Conservation (phyloP, 2,888 invertebrate species). For the Campoplex nolae region DNA sequence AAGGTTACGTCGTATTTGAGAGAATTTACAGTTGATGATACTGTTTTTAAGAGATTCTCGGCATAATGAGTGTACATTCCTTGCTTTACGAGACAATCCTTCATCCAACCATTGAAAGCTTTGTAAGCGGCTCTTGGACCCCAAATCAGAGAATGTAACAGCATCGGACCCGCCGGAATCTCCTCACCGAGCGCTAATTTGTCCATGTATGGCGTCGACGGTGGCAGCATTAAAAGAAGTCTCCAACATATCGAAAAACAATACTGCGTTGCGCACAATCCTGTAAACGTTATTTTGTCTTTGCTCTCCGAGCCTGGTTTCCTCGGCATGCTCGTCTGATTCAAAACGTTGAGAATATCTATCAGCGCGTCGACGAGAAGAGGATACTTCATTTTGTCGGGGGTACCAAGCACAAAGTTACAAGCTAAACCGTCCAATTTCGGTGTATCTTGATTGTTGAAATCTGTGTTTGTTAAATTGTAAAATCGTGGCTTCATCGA, state of each 20-base stretch:
- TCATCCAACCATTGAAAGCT: conserved; percentile 94
- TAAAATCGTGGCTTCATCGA: conserved; percentile 96
- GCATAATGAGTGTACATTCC: conserved; percentile 93
- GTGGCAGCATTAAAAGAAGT: conserved; percentile 93
- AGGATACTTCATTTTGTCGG: conserved; percentile 96
- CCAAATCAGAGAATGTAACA: conserved; percentile 95
- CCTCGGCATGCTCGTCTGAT: conserved; percentile 86
- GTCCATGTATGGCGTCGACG: conserved; percentile 95
- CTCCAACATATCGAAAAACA: conserved; percentile 95
- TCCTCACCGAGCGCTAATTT: conserved; percentile 89
- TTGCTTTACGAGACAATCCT: conserved; percentile 96
- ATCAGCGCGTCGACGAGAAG: conserved; percentile 94
- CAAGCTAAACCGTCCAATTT: conserved; percentile 97
- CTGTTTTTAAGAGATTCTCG: conserved; percentile 90
- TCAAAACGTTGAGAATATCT: conserved; percentile 92
- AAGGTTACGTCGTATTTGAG: conserved; percentile 87
- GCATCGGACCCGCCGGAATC: conserved; percentile 89
- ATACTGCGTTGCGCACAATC: conserved; percentile 94
- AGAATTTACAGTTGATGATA: conserved; percentile 89
- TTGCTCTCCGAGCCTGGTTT: conserved; percentile 78
- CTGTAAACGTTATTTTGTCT: conserved; percentile 86
- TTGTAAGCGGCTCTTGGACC: conserved; percentile 94
- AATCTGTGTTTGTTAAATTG: conserved; percentile 92
- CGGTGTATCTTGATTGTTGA: conserved; percentile 92
- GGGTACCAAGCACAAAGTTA: conserved; percentile 96